Percentiles rank a stretch among this genome's conserved stretches.
Conservation (phyloP, 2,888 invertebrate species). For the Meteorus colon region DNA sequence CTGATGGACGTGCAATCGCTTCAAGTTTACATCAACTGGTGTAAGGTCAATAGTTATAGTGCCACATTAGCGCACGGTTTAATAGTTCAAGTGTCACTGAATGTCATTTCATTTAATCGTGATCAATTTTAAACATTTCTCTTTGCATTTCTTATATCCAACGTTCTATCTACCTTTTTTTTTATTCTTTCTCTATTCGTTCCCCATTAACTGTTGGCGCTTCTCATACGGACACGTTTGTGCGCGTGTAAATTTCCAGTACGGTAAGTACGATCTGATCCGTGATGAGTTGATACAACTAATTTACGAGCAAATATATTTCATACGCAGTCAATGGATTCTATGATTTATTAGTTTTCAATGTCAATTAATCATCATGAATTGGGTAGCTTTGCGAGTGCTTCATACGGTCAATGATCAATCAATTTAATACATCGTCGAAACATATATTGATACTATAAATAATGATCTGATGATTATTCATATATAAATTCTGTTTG, state of each 20-base stretch:
- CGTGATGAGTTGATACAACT: constrained; percentile 44
- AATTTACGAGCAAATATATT: constrained; percentile 40
- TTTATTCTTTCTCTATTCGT: background rate
- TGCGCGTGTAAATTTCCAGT: constrained; percentile 19
- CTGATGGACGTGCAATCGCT: constrained; percentile 64
- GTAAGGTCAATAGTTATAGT: constrained; percentile 17
- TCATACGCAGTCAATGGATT: constrained; percentile 39
- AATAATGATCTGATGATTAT: constrained; percentile 24
- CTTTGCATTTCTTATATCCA: background rate
- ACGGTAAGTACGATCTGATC: constrained; percentile 40
- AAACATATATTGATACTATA: background rate
- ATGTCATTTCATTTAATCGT: constrained; percentile 15
- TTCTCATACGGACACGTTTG: constrained; percentile 17
- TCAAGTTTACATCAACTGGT: constrained; percentile 39
- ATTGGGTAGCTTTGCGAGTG: constrained; percentile 24
- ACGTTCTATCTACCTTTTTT: background rate
- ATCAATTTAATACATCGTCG: constrained; percentile 21
- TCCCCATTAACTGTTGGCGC: background rate
- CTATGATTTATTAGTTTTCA: constrained; percentile 35
- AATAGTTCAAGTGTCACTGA: constrained; percentile 18
- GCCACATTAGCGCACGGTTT: background rate
- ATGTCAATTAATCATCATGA: constrained; percentile 36
- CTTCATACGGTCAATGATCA: background rate
- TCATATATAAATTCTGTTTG: background rate
- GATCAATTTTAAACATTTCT: constrained; percentile 13